phyloP scores from a whole-genome alignment of 2,797 vertebrate genomes.

The Characodon lateralis region DNA sequence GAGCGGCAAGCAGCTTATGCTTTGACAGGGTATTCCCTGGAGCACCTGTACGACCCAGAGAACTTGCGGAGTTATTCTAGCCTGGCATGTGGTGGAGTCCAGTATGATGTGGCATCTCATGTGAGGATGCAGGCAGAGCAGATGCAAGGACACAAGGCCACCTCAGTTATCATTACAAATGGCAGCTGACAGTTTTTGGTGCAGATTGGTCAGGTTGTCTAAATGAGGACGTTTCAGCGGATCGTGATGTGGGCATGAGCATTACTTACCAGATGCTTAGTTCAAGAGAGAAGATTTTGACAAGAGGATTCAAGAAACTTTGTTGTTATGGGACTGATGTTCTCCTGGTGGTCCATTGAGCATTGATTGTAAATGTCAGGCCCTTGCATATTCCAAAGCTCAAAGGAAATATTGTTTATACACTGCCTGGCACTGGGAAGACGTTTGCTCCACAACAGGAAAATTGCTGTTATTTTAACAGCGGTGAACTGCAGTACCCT shows the following conservation, averaged over 20 bases:
- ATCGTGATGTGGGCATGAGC: slow-evolving; percentile 67
- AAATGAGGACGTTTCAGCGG: slow-evolving; percentile 74
- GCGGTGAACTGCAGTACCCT: slow-evolving; percentile 41
- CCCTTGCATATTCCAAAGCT: slow-evolving; percentile 48
- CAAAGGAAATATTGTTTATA: slow-evolving; percentile 35
- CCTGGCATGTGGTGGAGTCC: slow-evolving; percentile 89
- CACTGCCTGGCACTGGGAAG: slow-evolving; percentile 19
- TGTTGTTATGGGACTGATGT: slow-evolving; percentile 43
- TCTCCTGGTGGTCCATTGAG: slow-evolving; percentile 57
- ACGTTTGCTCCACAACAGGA: slow-evolving; percentile 50
- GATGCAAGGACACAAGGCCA: slow-evolving; percentile 94
- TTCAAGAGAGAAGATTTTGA: slow-evolving; percentile 52
- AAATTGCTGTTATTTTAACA: slow-evolving; percentile 54
- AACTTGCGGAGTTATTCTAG: slow-evolving; percentile 90
- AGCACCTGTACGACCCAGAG: slow-evolving; percentile 91
- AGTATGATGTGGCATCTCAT: slow-evolving; percentile 91
- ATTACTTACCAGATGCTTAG: slow-evolving; percentile 76
- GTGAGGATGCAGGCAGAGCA: slow-evolving; percentile 93
- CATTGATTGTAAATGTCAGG: slow-evolving; percentile 37
- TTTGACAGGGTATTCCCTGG: slow-evolving; percentile 92
- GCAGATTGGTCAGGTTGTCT: slow-evolving; percentile 46
- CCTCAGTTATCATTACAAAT: slow-evolving; percentile 96
- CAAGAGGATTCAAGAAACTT: slow-evolving; percentile 38
- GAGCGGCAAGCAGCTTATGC: slow-evolving; percentile 88
- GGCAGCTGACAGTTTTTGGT: slow-evolving; percentile 89